Base-by-base conservation (phyloP, 1,140 invertebrate genomes). In the Copidosoma floridanum region DNA sequence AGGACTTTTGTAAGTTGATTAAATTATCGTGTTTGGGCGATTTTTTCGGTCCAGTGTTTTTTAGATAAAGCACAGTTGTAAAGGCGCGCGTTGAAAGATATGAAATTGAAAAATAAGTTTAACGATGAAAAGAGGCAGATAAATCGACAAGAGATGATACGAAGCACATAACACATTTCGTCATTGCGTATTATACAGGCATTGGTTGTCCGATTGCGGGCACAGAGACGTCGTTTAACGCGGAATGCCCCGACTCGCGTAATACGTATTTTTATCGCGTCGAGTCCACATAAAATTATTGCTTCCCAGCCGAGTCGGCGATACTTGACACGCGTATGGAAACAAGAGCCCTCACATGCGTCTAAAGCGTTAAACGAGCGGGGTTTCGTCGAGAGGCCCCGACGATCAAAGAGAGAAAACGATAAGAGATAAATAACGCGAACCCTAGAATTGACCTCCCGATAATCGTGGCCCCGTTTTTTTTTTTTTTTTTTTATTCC, bases 331-430 rank as follows among this genome's bases (percentile, higher is more conserved):
- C 48, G 18, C 29, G 29, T 12, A 37, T 43, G 40, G 57, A 52
- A 58, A 59, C 46, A 52, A 53, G 57, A 59, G 44, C 48, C 18
- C 48, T n/a, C 24, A 8, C 29, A 3, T 7, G 8, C 26, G 38
- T 40, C 18, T 32, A 32, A 8, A 32, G 41, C 35, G 37, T 8
- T 29, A 46, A 37, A 38, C 48, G 29, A 57, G 47, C 38, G 32
- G 48, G 41, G n/a, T 48, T 57, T 57, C 43, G 54, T 48, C 43
- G 32, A 57, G 48, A n/a, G 23, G 21, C 16, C 35, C n/a, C 27
- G 26, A 14, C 21, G 44, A 40, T 61, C 32, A 65, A 54, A 59
- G 58, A 68, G 43, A 38, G 66, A 68, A 65, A 65, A 41, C 40
- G 23, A 61, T n/a, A 55, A 27, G 57, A 48, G 63, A 65, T 63